Percentiles rank a stretch among this genome's conserved stretches.
Evolutionary conservation across 2,797 vertebrate species (phyloP).

Genomic region (Tolypeutes matacus): DNA sequence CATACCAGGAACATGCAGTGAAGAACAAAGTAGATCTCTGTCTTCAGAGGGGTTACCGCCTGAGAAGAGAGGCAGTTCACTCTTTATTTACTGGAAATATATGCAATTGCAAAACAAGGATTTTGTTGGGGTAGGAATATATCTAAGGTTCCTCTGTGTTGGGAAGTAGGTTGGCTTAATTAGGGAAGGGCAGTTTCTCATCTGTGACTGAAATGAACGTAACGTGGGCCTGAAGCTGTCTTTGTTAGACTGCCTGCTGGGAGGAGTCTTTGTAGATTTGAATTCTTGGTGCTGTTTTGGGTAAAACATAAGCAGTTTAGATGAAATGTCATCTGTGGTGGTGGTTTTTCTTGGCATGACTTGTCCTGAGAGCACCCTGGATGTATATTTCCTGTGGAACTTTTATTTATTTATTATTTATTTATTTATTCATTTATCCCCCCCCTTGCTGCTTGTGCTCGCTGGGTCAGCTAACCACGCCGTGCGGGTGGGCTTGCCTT

Average conservation of each 20-base stretch:
- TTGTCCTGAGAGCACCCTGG: neutral
- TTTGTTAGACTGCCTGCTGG: neutral
- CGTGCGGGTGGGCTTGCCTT: too few relatives aligned
- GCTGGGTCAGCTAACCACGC: too few relatives aligned
- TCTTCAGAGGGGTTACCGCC: neutral
- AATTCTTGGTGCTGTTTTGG: neutral
- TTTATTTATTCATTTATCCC: too few relatives aligned
- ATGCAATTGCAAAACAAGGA: neutral
- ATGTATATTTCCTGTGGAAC: neutral
- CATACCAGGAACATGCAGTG: neutral
- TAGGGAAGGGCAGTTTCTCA: neutral
- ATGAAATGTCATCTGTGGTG: neutral
- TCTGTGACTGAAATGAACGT: neutral
- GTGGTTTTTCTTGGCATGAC: neutral
- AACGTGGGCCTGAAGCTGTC: neutral
- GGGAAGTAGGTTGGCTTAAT: neutral
- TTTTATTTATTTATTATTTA: too few relatives aligned
- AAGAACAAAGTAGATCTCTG: neutral
- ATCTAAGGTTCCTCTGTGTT: neutral
- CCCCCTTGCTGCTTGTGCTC: too few relatives aligned
- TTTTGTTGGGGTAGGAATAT: neutral
- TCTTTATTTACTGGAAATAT: neutral
- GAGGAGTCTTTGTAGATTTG: neutral
- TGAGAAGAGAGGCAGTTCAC: neutral
- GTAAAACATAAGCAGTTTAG: neutral